Base-by-base conservation (phyloP, 2,113 vertebrate species). In the Lichenostomus cassidix region DNA sequence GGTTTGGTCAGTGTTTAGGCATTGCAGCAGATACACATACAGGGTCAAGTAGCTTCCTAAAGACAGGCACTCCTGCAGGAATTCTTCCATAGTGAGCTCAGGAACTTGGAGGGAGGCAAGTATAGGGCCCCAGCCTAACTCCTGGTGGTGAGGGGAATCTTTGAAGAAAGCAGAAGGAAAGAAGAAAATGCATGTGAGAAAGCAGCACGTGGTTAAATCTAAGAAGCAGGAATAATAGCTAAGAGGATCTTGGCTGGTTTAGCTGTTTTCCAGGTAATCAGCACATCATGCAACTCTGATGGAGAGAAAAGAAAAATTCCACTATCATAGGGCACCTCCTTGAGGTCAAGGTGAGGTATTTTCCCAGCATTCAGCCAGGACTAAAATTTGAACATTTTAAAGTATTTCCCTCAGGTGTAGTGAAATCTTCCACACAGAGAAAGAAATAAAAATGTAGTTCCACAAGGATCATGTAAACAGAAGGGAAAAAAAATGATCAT, bases 31-130 rank as follows among this genome's bases (percentile, higher is more conserved):
- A 94, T 99, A 99, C 82, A 99, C 98, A 7, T 99, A 99, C 0
- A 99, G 98, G 3, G 99, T 99, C 85, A 99, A 95, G 97, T 99
- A 99, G 96, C 99, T 99, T 83, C 99, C 98, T 31, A 99, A 97
- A 33, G 98, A 97, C 63, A 99, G 97, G 95, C 99, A 99, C 93
- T 99, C 99, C 78, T 98, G 98, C 44, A 99, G 97, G 92, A 99
- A 99, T 91, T 99, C 99, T 70, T 99, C 98, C 65, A 98, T 98
- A 29, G 99, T 99, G 84, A 99, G 98, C 96, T 99, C 99, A 13
- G 99, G 99, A 95, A 99, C 99, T 95, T 99, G 99, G 65, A 99
- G 98, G 4, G 99, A 99, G 16, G 98, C 99, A 31, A 99, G 97
- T 63, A 99, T 97, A 59, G 99, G 99, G 35, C 99, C 99, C 99